Evolutionary conservation across 2,888 invertebrate genomes (phyloP).

Genomic region (Ariolimax columbianus): DNA sequence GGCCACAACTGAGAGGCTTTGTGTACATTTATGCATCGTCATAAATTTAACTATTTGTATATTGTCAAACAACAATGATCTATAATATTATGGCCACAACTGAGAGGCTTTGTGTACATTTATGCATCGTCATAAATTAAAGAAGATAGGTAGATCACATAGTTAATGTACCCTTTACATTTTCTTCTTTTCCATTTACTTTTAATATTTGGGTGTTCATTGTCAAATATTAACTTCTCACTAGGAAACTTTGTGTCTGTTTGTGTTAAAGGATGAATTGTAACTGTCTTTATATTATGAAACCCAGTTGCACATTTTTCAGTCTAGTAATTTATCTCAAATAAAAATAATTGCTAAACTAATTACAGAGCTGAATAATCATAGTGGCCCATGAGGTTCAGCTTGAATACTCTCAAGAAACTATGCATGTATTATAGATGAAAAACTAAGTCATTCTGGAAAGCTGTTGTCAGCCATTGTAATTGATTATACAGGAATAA

Average conservation of each 20-base stretch:
- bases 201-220: neutral
- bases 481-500: too few species aligned
- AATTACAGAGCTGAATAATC: too few species aligned
- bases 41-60: constrained; percentile 37
- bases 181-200: neutral
- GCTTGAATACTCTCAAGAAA: too few species aligned
- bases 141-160: constrained; percentile 41
- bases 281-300: neutral
- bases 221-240: neutral
- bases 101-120: constrained; percentile 20
- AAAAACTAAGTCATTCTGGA: too few species aligned
- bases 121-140: constrained; percentile 34
- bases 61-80: neutral
- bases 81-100: neutral
- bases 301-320: neutral
- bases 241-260: too few species aligned
- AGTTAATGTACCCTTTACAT: constrained; percentile 11
- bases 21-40: constrained; percentile 32
- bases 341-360: too few species aligned
- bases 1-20: neutral
- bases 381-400: too few species aligned
- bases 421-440: too few species aligned
- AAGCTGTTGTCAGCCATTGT: too few species aligned
- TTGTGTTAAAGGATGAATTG: neutral
- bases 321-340: too few species aligned